A percentile compares a stretch with the other conserved stretches of the same genome.
These are phyloP conservation scores for Callaeas wilsoni DNA, from an alignment of 2,113 vertebrate species.

Conservation along the genomic window DNA sequence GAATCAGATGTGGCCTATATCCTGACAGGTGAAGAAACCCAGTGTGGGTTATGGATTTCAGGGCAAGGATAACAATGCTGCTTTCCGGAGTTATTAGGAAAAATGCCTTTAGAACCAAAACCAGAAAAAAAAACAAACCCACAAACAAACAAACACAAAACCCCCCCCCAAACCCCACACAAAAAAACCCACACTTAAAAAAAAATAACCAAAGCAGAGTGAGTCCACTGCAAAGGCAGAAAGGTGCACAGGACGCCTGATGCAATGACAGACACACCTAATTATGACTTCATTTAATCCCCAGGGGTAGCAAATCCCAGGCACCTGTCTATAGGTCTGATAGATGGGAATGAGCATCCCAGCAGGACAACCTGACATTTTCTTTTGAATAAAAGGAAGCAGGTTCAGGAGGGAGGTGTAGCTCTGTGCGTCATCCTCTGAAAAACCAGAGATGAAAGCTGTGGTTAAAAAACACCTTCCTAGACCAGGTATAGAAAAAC, in stretches of 20 bases:
- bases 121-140: neutral
- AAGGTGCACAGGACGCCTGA: neutral
- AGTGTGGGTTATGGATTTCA: neutral
- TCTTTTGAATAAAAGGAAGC: neutral
- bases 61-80: neutral
- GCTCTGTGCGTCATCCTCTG: neutral
- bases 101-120: neutral
- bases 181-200: neutral
- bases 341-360: neutral
- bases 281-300: neutral
- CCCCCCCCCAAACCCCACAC: rapidly evolving
- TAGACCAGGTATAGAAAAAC: neutral
- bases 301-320: neutral
- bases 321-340: neutral
- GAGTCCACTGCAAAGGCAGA: neutral
- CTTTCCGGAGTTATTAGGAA: neutral
- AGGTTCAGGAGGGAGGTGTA: neutral
- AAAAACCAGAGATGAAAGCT: neutral
- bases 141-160: neutral
- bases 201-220: neutral
- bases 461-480: neutral
- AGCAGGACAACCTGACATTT: neutral
- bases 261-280: neutral
- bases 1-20: neutral
- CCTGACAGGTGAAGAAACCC: neutral